Evolutionary conservation across 2,888 invertebrate species (phyloP).

Genomic region (Romanomermis culicivorax): DNA sequence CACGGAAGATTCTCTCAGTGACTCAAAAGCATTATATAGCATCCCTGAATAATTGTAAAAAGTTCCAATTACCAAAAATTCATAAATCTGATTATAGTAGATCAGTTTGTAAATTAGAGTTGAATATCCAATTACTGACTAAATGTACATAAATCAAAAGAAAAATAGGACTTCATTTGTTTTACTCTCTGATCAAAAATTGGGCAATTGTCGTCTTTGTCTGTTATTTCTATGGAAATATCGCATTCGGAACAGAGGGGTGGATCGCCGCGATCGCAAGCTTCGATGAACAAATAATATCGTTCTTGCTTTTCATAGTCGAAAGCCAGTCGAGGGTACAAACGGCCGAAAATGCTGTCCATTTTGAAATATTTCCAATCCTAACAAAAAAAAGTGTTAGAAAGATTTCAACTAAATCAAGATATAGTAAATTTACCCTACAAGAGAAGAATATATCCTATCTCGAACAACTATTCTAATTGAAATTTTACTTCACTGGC

Average conservation of each 20-base stretch:
- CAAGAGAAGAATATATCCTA: constrained; percentile 25
- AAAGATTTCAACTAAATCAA: constrained; percentile 6
- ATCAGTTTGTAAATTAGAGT: too few species aligned
- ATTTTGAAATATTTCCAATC: constrained; percentile 10
- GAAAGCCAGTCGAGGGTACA: constrained; percentile 6
- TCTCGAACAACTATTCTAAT: too few species aligned
- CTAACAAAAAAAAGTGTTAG: constrained; percentile 1
- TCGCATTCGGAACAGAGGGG: constrained; percentile 12
- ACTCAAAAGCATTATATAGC: too few species aligned
- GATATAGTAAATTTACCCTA: constrained; percentile 3
- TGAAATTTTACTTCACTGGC: constrained; percentile 1
- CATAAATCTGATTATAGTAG: too few species aligned
- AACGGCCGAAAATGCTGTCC: constrained; percentile 1
- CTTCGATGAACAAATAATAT: constrained; percentile 1
- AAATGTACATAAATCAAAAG: too few species aligned
- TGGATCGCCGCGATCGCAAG: constrained; percentile 12
- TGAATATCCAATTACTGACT: too few species aligned
- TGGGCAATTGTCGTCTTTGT: constrained; percentile 28
- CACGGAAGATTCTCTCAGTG: too few species aligned
- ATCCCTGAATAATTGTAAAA: too few species aligned
- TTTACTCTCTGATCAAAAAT: constrained; percentile 18
- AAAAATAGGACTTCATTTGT: too few species aligned
- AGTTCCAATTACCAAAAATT: too few species aligned
- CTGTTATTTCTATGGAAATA: constrained; percentile 15
- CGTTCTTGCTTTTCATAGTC: constrained; percentile 6